Base-by-base conservation (phyloP, 2,113 vertebrate genomes). In the Gasterosteus aculeatus region DNA sequence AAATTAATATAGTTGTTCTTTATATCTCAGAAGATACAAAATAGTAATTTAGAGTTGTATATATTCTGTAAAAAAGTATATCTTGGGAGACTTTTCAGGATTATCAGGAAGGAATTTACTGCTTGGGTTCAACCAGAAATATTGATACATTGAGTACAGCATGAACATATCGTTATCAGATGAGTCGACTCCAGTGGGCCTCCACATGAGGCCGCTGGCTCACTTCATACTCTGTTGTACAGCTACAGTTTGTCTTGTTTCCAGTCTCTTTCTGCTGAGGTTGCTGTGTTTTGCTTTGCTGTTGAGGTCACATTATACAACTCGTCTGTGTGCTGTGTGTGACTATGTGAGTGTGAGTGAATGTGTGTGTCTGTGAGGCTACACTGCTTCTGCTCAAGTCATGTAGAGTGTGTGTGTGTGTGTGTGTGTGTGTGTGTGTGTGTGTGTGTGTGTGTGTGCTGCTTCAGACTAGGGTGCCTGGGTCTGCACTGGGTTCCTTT, bases 381-480 rank as follows among this genome's bases (percentile, higher is more conserved):
- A 82, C 73, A 66, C 46, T 80, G 64, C 80, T 58, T 73, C 57
- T 82, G 82, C 77, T 60, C 69, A 76, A 80, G 56, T 74, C 33
- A 64, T 68, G 58, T 51, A 54, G 16, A 31, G 33, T 38, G 63
- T 68, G 58, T 69, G 64, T 73, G 72, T 75, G 46, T 72, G 42
- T 62, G 80, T 81, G 77, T 63, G 69, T 69, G 60, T 67, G 53
- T 84, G 85, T 66, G 60, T 53, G 42, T 67, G 38, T 42, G 35
- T 29, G 63, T 69, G 58, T 69, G 35, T 77, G 72, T 60, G 54
- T 56, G 60, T 58, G 57, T 56, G 31, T 64, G 79, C 85, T 86
- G 78, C 69, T 63, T 96, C 93, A 96, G 78, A 96, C 95, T 77
- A 96, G 89, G 16, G 96, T 96, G 77, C 96, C 96, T 10, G 95